Base-by-base conservation (phyloP, 2,797 vertebrate genomes). In the Pseudotriccus pelzelni region DNA sequence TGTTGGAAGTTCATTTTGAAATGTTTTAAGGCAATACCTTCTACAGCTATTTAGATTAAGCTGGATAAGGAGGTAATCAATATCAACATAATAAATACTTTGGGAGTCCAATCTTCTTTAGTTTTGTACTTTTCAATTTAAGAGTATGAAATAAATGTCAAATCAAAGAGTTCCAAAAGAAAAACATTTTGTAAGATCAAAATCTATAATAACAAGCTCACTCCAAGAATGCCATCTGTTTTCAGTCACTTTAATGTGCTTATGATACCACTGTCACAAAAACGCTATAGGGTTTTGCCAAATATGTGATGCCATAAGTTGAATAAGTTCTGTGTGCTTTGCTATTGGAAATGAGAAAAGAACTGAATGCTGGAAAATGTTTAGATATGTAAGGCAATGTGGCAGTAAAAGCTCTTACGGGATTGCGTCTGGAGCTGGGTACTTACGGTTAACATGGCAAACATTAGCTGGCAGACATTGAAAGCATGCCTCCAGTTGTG, bases 401-500 rank as follows among this genome's bases (percentile, higher is more conserved):
- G 43, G 73, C 36, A 67, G 43, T 59, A 89, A 89, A 81, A 68
- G 73, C 41, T 84, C 47, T 90, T 21, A 11, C 0, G 3, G 24
- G 58, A 27, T 14, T 37, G 27, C 28, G 30, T 53, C 66, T 59
- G 46, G 64, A 37, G 81, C 91, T 46, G 59, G 47, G 70, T 94
- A 98, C 98, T 98, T 98, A 99, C 99, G 46, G 99, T 99, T 62
- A 99, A 96, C 98, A 99, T 99, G 43, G 99, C 98, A 90, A 99
- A 99, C 99, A 99, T 99, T 97, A 99, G 99, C 96, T 99, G 99
- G 97, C 99, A 99, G 84, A 99, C 99, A 2, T 99, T 99, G 98
- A 99, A 99, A 67, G 99, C 99, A 1, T 99, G 99, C 97, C 99
- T 99, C 99, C 99, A 99, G 98, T 99, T 99, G 98, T 99, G 99